Conservation (phyloP, 1,140 invertebrate species). For the Bombus superbus region DNA sequence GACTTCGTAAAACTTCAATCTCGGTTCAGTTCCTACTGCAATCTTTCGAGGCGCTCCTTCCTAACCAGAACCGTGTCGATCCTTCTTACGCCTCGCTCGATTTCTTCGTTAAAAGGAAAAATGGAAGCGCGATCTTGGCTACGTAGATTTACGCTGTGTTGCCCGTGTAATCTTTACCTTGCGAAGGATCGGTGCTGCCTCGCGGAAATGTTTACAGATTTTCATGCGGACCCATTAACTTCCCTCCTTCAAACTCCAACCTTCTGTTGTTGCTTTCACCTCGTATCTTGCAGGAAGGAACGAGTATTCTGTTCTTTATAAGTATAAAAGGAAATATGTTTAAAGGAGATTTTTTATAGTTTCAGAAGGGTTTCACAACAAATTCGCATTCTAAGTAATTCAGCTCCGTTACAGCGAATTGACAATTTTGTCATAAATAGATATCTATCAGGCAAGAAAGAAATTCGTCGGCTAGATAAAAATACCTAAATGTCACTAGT, state of each 20-base stretch:
- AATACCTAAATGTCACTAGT: no score
- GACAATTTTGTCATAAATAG: no score
- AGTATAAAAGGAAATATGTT: no score
- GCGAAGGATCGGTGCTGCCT: neutral
- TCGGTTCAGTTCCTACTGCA: neutral
- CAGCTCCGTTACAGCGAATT: no score
- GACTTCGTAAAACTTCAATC: neutral
- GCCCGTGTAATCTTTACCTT: neutral
- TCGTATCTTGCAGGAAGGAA: neutral
- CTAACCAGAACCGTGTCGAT: neutral
- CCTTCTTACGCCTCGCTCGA: neutral
- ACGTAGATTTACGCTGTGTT: neutral
- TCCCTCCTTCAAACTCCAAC: neutral
- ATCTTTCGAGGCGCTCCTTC: neutral
- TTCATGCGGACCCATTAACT: neutral
- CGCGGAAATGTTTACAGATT: conserved; percentile 5
- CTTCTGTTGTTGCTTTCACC: no score
- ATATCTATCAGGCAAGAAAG: no score
- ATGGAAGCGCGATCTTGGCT: no score
- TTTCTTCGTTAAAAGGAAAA: neutral
- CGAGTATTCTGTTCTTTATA: neutral
- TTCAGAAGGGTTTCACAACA: no score
- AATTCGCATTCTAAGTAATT: no score
- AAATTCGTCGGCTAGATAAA: no score
- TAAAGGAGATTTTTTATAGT: no score